phyloP scores from a whole-genome alignment of 2,797 vertebrate genomes.

The Gila robusta region DNA sequence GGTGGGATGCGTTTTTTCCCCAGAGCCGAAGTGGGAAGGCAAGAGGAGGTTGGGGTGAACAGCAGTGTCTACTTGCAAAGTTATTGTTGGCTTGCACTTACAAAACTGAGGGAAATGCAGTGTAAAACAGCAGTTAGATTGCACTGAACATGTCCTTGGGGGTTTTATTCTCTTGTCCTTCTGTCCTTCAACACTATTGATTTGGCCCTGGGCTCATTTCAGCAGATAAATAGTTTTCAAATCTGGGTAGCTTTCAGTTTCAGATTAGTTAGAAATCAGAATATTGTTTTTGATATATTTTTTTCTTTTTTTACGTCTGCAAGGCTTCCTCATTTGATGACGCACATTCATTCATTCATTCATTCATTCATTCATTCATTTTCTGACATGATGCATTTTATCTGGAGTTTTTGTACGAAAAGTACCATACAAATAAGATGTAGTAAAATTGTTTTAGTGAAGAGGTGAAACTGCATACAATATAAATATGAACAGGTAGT shows the following conservation, averaged over 20 bases:
- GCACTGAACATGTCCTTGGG: neutral
- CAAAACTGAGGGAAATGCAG: constrained; percentile 19
- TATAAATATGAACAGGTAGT: neutral
- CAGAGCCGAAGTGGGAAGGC: constrained; percentile 43
- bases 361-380: neutral
- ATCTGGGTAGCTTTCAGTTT: neutral
- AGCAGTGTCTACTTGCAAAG: constrained; percentile 28
- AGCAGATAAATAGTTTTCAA: neutral
- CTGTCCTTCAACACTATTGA: neutral
- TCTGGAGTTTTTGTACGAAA: neutral
- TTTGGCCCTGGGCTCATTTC: neutral
- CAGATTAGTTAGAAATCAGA: neutral
- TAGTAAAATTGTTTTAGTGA: neutral
- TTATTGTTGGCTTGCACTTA: constrained; percentile 16
- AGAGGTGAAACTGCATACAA: too few relatives aligned
- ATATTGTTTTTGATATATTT: neutral
- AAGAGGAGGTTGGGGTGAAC: constrained; percentile 27
- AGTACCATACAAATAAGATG: neutral
- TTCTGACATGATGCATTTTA: neutral
- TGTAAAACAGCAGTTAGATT: neutral
- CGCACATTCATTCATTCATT: neutral
- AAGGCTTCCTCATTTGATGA: neutral
- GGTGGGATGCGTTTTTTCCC: constrained; percentile 61
- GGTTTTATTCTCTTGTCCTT: neutral
- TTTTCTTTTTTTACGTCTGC: too few relatives aligned